These are phyloP conservation scores for Conus ventricosus DNA, from an alignment of 1,140 invertebrate genomes.

Conservation along the genomic window DNA sequence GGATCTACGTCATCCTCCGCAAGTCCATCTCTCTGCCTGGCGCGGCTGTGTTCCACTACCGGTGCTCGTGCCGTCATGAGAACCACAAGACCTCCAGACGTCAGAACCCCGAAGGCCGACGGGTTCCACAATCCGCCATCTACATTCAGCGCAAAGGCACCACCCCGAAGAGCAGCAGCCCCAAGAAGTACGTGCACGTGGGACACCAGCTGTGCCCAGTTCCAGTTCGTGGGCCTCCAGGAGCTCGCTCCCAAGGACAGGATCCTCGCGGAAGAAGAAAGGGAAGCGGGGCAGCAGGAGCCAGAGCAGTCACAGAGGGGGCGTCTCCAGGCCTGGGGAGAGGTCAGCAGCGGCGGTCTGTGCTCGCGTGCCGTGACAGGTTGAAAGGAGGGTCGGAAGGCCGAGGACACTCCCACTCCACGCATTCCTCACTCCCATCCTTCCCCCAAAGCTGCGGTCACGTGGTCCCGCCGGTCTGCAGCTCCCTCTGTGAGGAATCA, in stretches of 20 bases:
- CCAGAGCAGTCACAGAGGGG: neutral
- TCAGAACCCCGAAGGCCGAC: neutral
- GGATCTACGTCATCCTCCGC: slow-evolving; percentile 75
- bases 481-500: neutral
- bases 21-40: slow-evolving; percentile 47
- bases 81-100: neutral
- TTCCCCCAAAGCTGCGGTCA: neutral
- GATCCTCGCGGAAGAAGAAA: slow-evolving; percentile 6
- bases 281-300: neutral
- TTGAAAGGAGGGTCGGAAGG: neutral
- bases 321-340: neutral
- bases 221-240: slow-evolving; percentile 41
- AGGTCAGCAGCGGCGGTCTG: neutral
- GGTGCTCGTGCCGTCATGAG: neutral
- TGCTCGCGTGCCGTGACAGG: neutral
- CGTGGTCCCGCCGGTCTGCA: neutral
- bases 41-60: slow-evolving; percentile 12
- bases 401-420: neutral
- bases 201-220: slow-evolving; percentile 45
- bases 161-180: slow-evolving; percentile 3
- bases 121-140: neutral
- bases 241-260: neutral
- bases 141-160: neutral
- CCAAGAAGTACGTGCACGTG: slow-evolving; percentile 47
- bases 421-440: neutral